These are phyloP conservation scores for Drosophila mimetica DNA, from an alignment of 2,888 invertebrate species.

Conservation along the genomic window DNA sequence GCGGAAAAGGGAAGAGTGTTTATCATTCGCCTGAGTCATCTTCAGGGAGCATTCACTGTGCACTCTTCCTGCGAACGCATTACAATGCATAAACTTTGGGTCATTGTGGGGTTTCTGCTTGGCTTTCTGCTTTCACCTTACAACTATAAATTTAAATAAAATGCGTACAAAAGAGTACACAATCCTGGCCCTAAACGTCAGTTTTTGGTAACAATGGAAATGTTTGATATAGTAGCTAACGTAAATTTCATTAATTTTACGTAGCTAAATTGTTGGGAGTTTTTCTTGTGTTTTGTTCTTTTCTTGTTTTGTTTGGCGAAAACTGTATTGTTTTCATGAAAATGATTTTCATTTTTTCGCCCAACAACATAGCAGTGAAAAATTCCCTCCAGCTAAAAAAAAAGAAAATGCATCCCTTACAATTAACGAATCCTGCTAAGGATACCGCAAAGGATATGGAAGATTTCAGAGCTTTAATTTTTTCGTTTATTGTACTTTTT, in stretches of 20 bases:
- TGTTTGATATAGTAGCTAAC: constrained; percentile 44
- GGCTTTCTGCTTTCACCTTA: constrained; percentile 38
- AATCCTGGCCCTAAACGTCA: constrained; percentile 24
- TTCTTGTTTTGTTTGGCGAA: constrained; percentile 31
- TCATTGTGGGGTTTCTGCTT: constrained; percentile 34
- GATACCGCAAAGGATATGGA: neutral
- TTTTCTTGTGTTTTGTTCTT: constrained; percentile 28
- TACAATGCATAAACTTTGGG: constrained; percentile 66
- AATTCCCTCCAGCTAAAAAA: constrained; percentile 21
- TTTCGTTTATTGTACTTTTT: no score
- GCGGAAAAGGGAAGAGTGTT: constrained; percentile 7
- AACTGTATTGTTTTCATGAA: constrained; percentile 65
- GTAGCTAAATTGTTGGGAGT: constrained; percentile 55
- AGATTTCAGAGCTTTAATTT: no score
- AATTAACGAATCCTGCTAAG: neutral
- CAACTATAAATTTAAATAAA: constrained; percentile 63
- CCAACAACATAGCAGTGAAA: constrained; percentile 44
- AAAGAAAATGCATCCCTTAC: constrained; percentile 50
- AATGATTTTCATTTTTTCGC: constrained; percentile 64
- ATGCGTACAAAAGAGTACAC: constrained; percentile 33
- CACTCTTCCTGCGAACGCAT: constrained; percentile 38
- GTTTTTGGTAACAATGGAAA: constrained; percentile 51
- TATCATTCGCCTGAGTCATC: constrained; percentile 49
- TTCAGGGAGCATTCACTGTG: constrained; percentile 55
- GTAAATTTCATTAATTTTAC: constrained; percentile 72